Evolutionary conservation across 2,113 vertebrate genomes (phyloP), one percentile per base, ranked within the genome.

Genomic region (Hippopotamus amphibius): DNA sequence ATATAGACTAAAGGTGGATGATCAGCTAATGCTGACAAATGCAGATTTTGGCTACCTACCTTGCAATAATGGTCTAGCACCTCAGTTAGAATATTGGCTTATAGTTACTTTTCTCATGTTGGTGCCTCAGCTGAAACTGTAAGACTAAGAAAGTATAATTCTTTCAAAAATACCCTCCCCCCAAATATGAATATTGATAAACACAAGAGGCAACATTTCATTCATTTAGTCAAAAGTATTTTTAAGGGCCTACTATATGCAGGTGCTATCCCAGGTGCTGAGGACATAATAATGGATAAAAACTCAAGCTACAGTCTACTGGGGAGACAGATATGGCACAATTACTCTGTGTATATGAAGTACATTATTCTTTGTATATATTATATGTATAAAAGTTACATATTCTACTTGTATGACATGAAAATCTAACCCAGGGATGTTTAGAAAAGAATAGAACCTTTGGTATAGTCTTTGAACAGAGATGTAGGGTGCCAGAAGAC

Each of bases 211-310:
- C 7, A 93, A 83, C 7, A 71, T 83, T 83, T 57, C 59, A 71
- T 92, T 94, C 16, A 76, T 43, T 88, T 82, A 76, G 41, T 77
- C 22, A 85, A 79, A 96, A 80, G 15, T n/a, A 88, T 68, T 95
- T 95, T 63, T 46, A 88, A 92, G 50, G 37, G 17, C 10, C 57
- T 91, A 57, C 72, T 50, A 69, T 30, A 84, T n/a, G 28, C 26
- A 96, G 28, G 33, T 76, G 68, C n/a, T 61, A 61, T 43, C 22
- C 53, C 83, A 88, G 17, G 77, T 26, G 16, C 63, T 48, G 55
- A 84, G 24, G 61, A 79, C 28, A 92, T 33, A 84, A 83, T 55
- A 74, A 80, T 26, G 43, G 93, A 86, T 4, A 90, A 57, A 91
- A 37, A 79, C 24, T 84, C 63, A 41, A 88, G 57, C 11, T 77